Conservation (phyloP, 2,888 invertebrate species). For the Troglohyphantes excavatus region DNA sequence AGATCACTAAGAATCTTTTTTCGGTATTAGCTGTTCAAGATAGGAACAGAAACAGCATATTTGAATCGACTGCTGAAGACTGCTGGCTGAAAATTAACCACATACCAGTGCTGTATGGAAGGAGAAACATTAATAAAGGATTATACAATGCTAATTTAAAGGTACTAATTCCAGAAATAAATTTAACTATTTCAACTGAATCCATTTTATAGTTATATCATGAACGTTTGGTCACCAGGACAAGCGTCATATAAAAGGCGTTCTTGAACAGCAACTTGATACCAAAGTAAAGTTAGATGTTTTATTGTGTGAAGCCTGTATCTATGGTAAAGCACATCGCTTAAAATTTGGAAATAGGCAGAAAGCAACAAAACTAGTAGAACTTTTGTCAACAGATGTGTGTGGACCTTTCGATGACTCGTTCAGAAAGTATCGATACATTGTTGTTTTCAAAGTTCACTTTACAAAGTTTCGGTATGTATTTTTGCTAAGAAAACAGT, state of each 20-base stretch:
- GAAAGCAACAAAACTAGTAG: background rate
- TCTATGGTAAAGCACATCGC: slow-evolving; percentile 44
- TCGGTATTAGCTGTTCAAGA: slow-evolving; percentile 47
- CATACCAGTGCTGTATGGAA: slow-evolving; percentile 22
- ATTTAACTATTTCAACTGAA: background rate
- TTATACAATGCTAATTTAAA: background rate
- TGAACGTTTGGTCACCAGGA: slow-evolving; percentile 25
- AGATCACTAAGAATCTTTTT: slow-evolving; percentile 34
- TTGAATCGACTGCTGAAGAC: slow-evolving; percentile 19
- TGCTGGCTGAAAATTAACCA: slow-evolving; percentile 47
- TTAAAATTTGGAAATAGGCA: slow-evolving; percentile 34
- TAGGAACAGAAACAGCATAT: slow-evolving; percentile 24
- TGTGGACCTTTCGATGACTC: slow-evolving; percentile 69
- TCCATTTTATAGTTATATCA: slow-evolving; percentile 34
- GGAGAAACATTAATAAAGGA: background rate
- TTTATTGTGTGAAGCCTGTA: slow-evolving; percentile 41
- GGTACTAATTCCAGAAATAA: background rate
- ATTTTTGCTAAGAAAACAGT: slow-evolving; percentile 50
- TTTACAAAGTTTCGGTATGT: slow-evolving; percentile 56
- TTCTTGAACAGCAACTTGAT: slow-evolving; percentile 26
- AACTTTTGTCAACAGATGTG: slow-evolving; percentile 67
- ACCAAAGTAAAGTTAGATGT: slow-evolving; percentile 18
- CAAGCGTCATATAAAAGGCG: slow-evolving; percentile 11
- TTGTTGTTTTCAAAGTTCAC: slow-evolving; percentile 77
- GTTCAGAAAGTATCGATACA: slow-evolving; percentile 46